phyloP scores from a whole-genome alignment of 1,140 invertebrate genomes.

The Drosophila watanabei region DNA sequence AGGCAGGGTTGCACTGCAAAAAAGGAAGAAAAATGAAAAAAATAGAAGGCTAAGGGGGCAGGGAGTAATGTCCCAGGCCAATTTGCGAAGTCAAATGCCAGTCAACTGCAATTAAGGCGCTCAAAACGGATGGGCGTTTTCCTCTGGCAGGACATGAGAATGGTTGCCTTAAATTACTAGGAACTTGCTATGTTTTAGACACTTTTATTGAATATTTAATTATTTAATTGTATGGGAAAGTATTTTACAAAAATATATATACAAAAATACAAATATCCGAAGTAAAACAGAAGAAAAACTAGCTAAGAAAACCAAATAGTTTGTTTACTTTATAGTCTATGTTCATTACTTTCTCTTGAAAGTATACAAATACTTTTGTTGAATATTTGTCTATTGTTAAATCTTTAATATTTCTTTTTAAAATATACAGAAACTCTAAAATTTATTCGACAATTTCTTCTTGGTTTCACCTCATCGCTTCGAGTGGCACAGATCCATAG shows the following conservation, averaged over 20 bases:
- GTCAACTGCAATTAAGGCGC: constrained; percentile 80
- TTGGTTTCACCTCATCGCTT: background rate
- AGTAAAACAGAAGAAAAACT: too few relatives aligned
- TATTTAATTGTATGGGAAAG: too few relatives aligned
- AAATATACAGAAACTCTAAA: constrained; percentile 3
- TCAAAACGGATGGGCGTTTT: constrained; percentile 31
- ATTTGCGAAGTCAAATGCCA: constrained; percentile 83
- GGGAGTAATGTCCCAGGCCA: constrained; percentile 51
- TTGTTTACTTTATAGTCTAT: background rate
- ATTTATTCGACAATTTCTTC: background rate
- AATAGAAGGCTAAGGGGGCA: background rate
- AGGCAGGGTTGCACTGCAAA: constrained; percentile 41
- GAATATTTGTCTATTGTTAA: background rate
- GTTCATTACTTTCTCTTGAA: background rate
- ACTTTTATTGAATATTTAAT: background rate
- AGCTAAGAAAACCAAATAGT: background rate
- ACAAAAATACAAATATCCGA: background rate
- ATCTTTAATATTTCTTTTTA: background rate
- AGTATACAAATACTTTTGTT: background rate
- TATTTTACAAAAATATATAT: too few relatives aligned
- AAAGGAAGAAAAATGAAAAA: background rate
- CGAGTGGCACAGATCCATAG: constrained; percentile 56
- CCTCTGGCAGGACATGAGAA: constrained; percentile 4
- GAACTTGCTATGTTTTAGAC: background rate
- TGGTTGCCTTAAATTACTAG: constrained; percentile 1